A percentile compares a stretch with the other conserved stretches of the same genome.
Evolutionary conservation across 2,113 vertebrate species (phyloP).

Genomic region (Ailurus styani): DNA sequence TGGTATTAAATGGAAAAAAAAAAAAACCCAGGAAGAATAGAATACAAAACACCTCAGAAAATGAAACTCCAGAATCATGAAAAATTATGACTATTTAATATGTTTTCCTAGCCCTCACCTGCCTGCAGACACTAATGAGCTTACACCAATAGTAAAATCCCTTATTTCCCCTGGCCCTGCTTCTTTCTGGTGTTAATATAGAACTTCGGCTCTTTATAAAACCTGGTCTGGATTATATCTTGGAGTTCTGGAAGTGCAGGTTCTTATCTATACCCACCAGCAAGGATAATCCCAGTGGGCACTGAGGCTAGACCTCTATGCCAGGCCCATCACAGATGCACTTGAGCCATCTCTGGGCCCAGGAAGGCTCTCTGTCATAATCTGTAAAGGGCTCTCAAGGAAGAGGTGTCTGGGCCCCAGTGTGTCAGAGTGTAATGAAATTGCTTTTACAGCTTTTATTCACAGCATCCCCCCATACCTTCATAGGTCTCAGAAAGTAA

Average conservation of each 20-base stretch:
- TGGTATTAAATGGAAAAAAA: not conserved
- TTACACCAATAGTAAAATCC: not conserved
- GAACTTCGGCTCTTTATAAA: not conserved
- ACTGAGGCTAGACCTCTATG: not conserved
- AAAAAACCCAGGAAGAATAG: not conserved
- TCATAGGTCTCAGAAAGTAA: not conserved
- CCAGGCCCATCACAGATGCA: too few species aligned
- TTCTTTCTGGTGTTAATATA: not conserved
- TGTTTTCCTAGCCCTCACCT: not conserved
- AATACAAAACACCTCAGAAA: not conserved
- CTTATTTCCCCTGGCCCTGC: not conserved
- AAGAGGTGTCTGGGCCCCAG: not conserved
- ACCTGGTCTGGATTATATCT: not conserved
- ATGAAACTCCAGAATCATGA: not conserved
- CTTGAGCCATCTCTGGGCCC: not conserved
- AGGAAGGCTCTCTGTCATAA: not conserved
- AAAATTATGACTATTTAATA: not conserved
- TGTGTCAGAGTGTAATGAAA: not conserved
- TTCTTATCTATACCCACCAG: not conserved
- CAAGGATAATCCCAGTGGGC: not conserved
- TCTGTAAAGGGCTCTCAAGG: not conserved
- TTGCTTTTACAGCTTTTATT: not conserved
- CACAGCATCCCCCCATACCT: not conserved
- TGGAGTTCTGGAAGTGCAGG: not conserved
- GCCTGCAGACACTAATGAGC: not conserved